Evolutionary conservation across 2,113 vertebrate genomes (phyloP).

Genomic region (Odontophorus gujanensis): DNA sequence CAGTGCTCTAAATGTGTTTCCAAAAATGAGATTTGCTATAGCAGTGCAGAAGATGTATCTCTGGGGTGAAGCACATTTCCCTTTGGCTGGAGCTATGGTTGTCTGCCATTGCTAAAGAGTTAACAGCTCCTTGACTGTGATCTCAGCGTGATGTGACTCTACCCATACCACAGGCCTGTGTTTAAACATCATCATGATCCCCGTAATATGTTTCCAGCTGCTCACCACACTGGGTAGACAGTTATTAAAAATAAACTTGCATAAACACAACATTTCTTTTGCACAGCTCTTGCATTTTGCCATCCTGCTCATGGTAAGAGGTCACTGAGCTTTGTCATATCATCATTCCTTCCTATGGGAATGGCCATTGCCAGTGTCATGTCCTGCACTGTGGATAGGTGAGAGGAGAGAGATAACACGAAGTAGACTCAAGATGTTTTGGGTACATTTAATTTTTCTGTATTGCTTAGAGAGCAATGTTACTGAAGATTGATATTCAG

Average conservation of each 20-base stretch:
- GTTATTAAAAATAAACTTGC: slow-evolving; percentile 70
- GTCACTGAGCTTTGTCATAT: neutral
- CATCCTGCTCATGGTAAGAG: neutral
- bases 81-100: neutral
- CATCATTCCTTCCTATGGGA: neutral
- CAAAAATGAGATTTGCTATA: neutral
- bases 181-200: slow-evolving; percentile 42
- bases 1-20: neutral
- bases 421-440: neutral
- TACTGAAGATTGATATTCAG: neutral
- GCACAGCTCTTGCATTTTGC: slow-evolving; percentile 48
- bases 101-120: slow-evolving; percentile 6
- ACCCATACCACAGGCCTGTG: slow-evolving; percentile 3
- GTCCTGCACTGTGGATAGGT: neutral
- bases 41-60: neutral
- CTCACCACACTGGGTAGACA: slow-evolving; percentile 13
- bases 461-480: neutral
- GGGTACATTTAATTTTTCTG: neutral
- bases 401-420: neutral
- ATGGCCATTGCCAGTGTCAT: neutral
- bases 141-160: slow-evolving; percentile 11
- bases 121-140: slow-evolving; percentile 27
- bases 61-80: neutral
- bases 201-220: slow-evolving; percentile 73
- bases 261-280: slow-evolving; percentile 58